Evolutionary conservation across 2,113 vertebrate species (phyloP).

Genomic region (Columbina picui): DNA sequence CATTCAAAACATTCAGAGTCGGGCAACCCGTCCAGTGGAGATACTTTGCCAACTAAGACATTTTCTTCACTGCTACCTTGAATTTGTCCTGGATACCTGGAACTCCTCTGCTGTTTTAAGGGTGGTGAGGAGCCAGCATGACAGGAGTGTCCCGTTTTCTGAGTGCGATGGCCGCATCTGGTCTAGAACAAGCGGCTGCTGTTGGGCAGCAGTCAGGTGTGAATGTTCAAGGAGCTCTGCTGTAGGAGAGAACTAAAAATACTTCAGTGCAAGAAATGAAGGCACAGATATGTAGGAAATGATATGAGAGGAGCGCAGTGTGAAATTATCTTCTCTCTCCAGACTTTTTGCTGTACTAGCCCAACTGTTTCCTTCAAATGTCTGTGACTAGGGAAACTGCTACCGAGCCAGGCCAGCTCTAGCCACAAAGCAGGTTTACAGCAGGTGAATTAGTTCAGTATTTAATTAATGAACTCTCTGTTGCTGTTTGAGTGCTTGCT

Average conservation of each 20-base stretch:
- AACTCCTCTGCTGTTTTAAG: background rate
- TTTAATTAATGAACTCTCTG: background rate
- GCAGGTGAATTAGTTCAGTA: background rate
- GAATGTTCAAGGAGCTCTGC: background rate
- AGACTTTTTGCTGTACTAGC: background rate
- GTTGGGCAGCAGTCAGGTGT: background rate
- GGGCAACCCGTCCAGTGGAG: too few species aligned
- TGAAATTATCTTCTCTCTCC: background rate
- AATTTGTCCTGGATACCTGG: background rate
- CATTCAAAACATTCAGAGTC: background rate
- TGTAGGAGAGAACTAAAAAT: background rate
- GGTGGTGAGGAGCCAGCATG: background rate
- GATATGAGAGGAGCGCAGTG: accelerated
- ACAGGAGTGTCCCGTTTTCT: accelerated
- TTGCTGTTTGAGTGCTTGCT: background rate
- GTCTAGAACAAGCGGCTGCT: too few species aligned
- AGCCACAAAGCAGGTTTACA: too few species aligned
- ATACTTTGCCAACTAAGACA: background rate
- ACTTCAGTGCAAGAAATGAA: background rate
- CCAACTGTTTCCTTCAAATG: background rate
- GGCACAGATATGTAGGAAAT: background rate
- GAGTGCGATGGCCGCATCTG: accelerated
- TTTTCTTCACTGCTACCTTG: background rate
- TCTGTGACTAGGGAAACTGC: background rate
- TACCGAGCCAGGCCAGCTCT: background rate